Evolutionary conservation across 1,140 invertebrate genomes (phyloP).

Genomic region (Drosophila ohnishii): DNA sequence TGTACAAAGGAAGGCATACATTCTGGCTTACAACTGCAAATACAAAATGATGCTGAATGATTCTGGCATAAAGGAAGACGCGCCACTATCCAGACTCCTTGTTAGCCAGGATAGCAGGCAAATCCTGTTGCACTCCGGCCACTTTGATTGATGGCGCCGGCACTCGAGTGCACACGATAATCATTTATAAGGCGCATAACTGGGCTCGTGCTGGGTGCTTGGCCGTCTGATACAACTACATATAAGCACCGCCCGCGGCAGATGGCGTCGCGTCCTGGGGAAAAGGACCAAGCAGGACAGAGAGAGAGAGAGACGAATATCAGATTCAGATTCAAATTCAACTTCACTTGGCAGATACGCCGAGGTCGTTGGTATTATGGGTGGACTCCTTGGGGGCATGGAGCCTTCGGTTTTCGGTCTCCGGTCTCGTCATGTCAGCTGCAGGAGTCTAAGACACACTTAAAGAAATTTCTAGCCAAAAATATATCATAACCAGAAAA

Average conservation of each 20-base stretch:
- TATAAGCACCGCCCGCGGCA: slow-evolving; percentile 11
- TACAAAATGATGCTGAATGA: not conserved
- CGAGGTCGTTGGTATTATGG: slow-evolving; percentile 54
- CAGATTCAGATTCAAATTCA: slow-evolving; percentile 37
- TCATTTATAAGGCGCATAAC: slow-evolving; percentile 70
- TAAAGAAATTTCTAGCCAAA: not conserved
- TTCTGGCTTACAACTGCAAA: not conserved
- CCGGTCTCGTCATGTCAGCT: slow-evolving; percentile 49
- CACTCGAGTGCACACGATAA: slow-evolving; percentile 70
- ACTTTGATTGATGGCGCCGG: slow-evolving; percentile 69
- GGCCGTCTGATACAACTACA: slow-evolving; percentile 4
- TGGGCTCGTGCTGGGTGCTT: slow-evolving; percentile 27
- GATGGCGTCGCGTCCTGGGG: slow-evolving; percentile 17
- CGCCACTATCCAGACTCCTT: not conserved
- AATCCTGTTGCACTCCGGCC: slow-evolving; percentile 56
- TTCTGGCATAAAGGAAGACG: not conserved
- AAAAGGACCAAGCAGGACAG: slow-evolving; percentile 4
- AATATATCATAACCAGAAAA: not conserved
- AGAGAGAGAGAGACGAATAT: slow-evolving; percentile 6
- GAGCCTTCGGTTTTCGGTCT: slow-evolving; percentile 8
- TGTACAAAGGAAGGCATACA: not conserved
- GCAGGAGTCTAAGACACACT: slow-evolving; percentile 50
- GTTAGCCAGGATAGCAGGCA: not conserved
- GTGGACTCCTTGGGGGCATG: not conserved
- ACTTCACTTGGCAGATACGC: slow-evolving; percentile 35